Evolutionary conservation across 2,113 vertebrate species (phyloP).

Genomic region (Hyperoodon ampullatus): DNA sequence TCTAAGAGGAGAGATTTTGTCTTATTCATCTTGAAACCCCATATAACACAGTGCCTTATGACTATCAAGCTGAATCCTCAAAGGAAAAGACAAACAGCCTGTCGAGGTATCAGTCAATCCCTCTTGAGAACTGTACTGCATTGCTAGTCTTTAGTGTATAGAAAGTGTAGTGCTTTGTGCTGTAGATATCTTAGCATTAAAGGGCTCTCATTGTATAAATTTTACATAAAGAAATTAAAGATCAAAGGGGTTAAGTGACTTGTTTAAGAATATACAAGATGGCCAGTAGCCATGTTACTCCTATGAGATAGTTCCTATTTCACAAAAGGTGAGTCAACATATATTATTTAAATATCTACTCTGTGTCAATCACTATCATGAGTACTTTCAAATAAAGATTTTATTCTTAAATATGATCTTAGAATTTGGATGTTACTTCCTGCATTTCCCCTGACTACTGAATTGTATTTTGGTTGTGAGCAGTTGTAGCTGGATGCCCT

Average conservation of each 20-base stretch:
- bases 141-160: neutral
- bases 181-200: neutral
- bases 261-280: neutral
- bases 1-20: neutral
- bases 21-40: neutral
- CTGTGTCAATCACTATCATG: neutral
- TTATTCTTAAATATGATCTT: neutral
- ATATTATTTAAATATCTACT: neutral
- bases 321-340: neutral
- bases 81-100: neutral
- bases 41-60: neutral
- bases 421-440: neutral
- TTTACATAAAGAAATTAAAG: neutral
- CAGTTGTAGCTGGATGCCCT: neutral
- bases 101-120: neutral
- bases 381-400: neutral
- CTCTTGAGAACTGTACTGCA: neutral
- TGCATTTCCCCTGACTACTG: neutral
- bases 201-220: neutral
- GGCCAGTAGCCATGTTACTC: neutral
- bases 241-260: neutral
- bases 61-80: neutral
- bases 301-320: neutral
- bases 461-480: neutral
- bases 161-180: neutral